Evolutionary conservation across 1,140 invertebrate genomes (phyloP), one percentile per base, ranked within the genome.

Genomic region (Camponotus floridanus): DNA sequence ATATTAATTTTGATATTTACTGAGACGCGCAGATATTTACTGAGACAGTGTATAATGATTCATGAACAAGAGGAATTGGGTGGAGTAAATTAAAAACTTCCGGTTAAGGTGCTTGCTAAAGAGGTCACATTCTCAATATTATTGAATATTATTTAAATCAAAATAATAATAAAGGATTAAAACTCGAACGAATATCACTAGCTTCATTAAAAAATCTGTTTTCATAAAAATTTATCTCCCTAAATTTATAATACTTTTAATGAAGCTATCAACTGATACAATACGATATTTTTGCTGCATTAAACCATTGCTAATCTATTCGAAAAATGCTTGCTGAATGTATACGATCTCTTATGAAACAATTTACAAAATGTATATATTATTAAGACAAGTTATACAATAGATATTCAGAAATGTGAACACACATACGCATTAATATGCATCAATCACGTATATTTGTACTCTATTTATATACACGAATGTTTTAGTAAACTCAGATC

Each of bases 381-480:
- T 91, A 91, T 88, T 84, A 92, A 81, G 79, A 31, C 87, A 89
- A 86, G 91, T 81, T 85, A 21, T 33, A 83, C 79, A 90, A 86
- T 85, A 91, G 87, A 71, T 71, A 88, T 74, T 85, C 67, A 91
- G 70, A 88, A 55, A 61, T 78, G 57, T 79, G 88, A 70, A 90
- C 86, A 92, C 91, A 90, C 26, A 26, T 86, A 93, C 88, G 87
- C 90, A 93, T 92, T 91, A 93, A 92, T 92, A 93, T 59, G 55
- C 67, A 81, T 83, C 79, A 83, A 74, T 93, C 91, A 93, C 89
- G 91, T 94, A 91, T 94, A 95, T 94, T 94, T 93, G 92, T 94
- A 94, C 89, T 91, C 93, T 94, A 95, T 95, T 95, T 94, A 94
- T 94, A 94, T 94, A 94, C 88, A 91, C 91, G 91, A 92, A 92